Base-by-base conservation (phyloP, 2,113 vertebrate species). In the Hydrolagus affinis region DNA sequence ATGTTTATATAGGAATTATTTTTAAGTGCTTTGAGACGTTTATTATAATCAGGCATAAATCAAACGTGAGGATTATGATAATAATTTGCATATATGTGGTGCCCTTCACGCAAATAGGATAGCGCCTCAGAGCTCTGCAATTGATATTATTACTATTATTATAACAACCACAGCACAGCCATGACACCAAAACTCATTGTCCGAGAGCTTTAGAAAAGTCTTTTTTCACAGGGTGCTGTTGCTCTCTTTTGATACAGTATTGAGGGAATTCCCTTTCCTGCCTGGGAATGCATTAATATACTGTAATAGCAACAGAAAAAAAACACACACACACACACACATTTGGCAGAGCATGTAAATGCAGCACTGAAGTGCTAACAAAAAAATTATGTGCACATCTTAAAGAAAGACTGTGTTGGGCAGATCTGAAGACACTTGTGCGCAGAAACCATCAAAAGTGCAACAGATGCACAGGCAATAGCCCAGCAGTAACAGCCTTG, bases 1-100 rank as follows among this genome's bases (percentile, higher is more conserved):
- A 44, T 44, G 44, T 44, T 44, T 44, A 44, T 44, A 44, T 44
- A 1, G 44, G 2, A 44, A 44, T 44, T 44, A 44, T 44, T 44
- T n/a, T n/a, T n/a, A n/a, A n/a, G n/a, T 80, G 77, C 59, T 30
- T 83, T 83, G 62, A 64, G 28, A 64, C 64, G 62, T 83, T 83
- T n/a, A n/a, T n/a, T n/a, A n/a, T n/a, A n/a, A 44, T 44, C 1
- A 44, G 44, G 2, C 44, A 44, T 3, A 44, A 44, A 44, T 44
- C 6, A 44, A 44, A 44, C 44, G 44, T 44, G 44, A 44, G 44
- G 44, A 44, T 44, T 44, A 44, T 44, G 44, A 44, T 6, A 44
- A 44, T 6, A 44, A 44, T 6, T 44, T 44, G 44, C 44, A 44
- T 44, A 3, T 44, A 44, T 44, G 6, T 44, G 6, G 44, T 44